Conservation (phyloP, 2,797 vertebrate species). For the Gymnothorax javanicus region DNA sequence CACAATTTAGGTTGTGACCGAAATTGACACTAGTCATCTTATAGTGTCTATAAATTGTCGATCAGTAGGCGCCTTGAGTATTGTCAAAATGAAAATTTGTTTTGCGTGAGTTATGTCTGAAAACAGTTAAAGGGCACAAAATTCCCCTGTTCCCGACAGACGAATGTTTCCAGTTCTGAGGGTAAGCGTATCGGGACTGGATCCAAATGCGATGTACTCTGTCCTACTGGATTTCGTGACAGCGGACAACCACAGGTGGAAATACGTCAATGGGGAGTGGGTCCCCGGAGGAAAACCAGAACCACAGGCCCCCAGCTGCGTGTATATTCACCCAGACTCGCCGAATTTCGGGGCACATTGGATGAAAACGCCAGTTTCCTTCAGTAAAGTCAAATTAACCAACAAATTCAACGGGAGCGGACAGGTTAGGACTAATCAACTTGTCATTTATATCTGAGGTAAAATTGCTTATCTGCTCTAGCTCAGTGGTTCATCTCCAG, state of each 20-base stretch:
- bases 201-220: constrained; percentile 95
- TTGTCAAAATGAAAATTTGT: no score
- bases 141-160: constrained; percentile 57
- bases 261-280: constrained; percentile 96
- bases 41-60: no score
- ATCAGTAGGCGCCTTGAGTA: no score
- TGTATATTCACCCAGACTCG: constrained; percentile 97
- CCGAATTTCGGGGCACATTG: constrained; percentile 97
- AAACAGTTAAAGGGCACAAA: no score
- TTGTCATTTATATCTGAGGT: neutral
- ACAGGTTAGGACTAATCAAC: constrained; percentile 75
- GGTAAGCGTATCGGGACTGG: constrained; percentile 87
- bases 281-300: constrained; percentile 87
- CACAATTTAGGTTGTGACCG: no score
- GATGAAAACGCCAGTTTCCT: constrained; percentile 95
- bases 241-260: constrained; percentile 89
- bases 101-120: neutral
- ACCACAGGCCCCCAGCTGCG: constrained; percentile 82
- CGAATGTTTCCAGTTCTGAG: constrained; percentile 94
- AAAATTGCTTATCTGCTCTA: neutral
- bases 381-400: constrained; percentile 97
- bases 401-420: constrained; percentile 91
- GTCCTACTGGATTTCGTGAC: constrained; percentile 91
- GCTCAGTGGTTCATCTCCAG: no score
- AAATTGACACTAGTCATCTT: no score